phyloP scores from a whole-genome alignment of 1,140 invertebrate genomes.

The Protaetia brevitarsis region DNA sequence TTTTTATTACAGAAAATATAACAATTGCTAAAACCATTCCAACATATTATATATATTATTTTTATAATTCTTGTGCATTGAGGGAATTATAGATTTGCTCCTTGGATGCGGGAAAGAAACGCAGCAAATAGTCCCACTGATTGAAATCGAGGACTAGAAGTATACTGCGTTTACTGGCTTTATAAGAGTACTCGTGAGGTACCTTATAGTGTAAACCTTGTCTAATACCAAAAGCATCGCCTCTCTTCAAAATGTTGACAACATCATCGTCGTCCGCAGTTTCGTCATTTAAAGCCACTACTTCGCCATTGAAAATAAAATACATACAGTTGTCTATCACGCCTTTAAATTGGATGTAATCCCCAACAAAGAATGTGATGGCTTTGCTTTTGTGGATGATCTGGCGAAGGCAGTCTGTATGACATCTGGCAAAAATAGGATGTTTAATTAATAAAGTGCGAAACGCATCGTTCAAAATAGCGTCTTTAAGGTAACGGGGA shows the following conservation, averaged over 20 bases:
- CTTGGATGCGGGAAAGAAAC: constrained; percentile 1
- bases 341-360: constrained; percentile 16
- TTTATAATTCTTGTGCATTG: too few species aligned
- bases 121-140: constrained; percentile 4
- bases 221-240: not conserved
- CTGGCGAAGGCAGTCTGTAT: constrained; percentile 13
- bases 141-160: not conserved
- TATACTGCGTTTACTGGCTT: not conserved
- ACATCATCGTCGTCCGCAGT: not conserved
- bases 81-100: constrained; percentile 18
- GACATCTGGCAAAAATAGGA: not conserved
- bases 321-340: constrained; percentile 14
- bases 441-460: not conserved
- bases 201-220: constrained; percentile 8
- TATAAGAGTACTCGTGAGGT: not conserved
- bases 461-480: constrained; percentile 9
- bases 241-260: not conserved
- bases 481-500: not conserved
- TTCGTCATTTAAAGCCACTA: not conserved
- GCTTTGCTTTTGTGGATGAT: constrained; percentile 1
- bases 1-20: too few species aligned
- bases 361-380: not conserved
- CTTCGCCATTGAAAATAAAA: constrained; percentile 11
- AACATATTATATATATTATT: not conserved
- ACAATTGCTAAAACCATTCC: not conserved